phyloP scores from a whole-genome alignment of 2,113 vertebrate genomes.

The Aix galericulata region DNA sequence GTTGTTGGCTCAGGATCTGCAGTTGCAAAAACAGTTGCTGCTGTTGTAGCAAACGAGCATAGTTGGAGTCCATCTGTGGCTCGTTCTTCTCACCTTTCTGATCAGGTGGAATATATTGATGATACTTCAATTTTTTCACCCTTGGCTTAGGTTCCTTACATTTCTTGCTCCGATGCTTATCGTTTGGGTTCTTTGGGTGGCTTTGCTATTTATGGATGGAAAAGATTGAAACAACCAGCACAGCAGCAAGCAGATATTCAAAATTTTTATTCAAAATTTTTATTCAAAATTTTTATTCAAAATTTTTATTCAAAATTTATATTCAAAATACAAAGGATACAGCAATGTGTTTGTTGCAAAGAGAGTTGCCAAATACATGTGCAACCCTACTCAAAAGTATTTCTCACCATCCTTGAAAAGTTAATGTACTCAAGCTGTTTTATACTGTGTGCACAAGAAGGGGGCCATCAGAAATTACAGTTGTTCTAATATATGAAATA shows the following conservation, averaged over 20 bases:
- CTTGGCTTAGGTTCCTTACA: conserved; percentile 91
- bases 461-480: background rate
- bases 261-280: too few species aligned
- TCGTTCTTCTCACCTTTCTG: conserved; percentile 93
- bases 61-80: conserved; percentile 94
- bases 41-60: conserved; percentile 94
- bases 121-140: conserved; percentile 97
- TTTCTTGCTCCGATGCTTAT: conserved; percentile 96
- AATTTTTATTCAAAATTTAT: too few species aligned
- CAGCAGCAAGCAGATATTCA: background rate
- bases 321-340: background rate
- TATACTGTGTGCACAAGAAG: background rate
- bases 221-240: background rate
- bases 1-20: conserved; percentile 93
- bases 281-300: too few species aligned
- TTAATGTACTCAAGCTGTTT: background rate
- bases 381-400: background rate
- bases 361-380: background rate
- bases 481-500: too few species aligned
- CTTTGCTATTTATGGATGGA: conserved; percentile 84
- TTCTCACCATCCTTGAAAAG: background rate
- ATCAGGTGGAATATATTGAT: conserved; percentile 97
- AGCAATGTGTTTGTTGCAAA: background rate
- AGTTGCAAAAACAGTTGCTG: conserved; percentile 96
- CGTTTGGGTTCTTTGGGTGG: conserved; percentile 88